These are phyloP conservation scores for Aphelocoma coerulescens DNA, from an alignment of 2,113 vertebrate species.

Conservation along the genomic window DNA sequence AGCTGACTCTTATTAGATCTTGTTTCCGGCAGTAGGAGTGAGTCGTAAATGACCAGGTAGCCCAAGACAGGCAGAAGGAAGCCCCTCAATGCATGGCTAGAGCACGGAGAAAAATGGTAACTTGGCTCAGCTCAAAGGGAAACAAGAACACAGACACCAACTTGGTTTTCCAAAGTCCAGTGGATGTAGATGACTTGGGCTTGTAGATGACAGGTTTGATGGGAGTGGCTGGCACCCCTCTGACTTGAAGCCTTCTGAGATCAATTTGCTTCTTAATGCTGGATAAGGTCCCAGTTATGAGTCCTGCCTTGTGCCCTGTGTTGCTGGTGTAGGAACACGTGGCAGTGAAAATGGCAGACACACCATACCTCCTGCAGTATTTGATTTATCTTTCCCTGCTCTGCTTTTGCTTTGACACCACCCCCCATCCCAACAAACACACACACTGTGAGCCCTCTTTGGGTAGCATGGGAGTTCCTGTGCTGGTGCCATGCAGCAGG, in stretches of 20 bases:
- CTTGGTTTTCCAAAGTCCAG: neutral
- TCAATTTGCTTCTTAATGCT: neutral
- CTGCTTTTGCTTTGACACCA: neutral
- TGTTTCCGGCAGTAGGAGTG: conserved; percentile 49
- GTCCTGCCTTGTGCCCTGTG: neutral
- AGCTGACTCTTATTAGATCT: conserved; percentile 71
- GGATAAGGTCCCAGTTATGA: fast-evolving
- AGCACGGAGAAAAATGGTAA: neutral
- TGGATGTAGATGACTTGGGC: neutral
- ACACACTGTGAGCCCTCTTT: neutral
- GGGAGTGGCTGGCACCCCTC: neutral
- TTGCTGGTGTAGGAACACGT: neutral
- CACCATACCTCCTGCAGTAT: neutral
- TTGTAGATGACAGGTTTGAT: neutral
- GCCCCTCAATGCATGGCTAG: neutral
- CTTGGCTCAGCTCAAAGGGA: neutral
- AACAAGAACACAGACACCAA: neutral
- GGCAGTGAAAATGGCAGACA: neutral
- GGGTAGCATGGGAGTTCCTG: fast-evolving
- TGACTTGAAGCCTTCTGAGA: neutral
- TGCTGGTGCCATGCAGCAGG: neutral
- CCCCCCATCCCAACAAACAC: neutral
- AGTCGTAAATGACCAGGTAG: conserved; percentile 43
- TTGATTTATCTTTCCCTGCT: neutral
- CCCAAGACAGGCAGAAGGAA: conserved; percentile 26